Evolutionary conservation across 2,888 invertebrate genomes (phyloP).

Genomic region (Ormyrus thymus): DNA sequence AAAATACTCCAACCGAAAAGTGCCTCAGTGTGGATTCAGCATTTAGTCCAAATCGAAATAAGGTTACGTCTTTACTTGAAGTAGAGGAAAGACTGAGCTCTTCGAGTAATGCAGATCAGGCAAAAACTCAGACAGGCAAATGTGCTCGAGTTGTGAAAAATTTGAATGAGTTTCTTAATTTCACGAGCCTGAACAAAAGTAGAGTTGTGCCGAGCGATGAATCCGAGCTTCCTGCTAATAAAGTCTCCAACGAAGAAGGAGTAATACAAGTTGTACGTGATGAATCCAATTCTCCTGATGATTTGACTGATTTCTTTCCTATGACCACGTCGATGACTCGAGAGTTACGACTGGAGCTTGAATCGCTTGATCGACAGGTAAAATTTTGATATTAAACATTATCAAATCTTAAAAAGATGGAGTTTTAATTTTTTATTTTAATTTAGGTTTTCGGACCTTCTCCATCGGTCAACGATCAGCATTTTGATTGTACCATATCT

Average conservation of each 20-base stretch:
- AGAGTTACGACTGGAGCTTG: constrained; percentile 87
- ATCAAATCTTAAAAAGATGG: too few species aligned
- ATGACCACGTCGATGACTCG: constrained; percentile 92
- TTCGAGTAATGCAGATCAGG: constrained; percentile 54
- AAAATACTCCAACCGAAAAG: constrained; percentile 68
- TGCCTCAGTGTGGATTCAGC: constrained; percentile 67
- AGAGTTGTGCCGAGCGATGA: constrained; percentile 75
- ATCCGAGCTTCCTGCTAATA: constrained; percentile 62
- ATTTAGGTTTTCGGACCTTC: constrained; percentile 84
- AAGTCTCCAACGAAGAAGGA: constrained; percentile 68
- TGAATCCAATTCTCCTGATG: constrained; percentile 81
- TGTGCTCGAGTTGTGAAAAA: constrained; percentile 82
- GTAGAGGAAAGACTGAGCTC: constrained; percentile 58
- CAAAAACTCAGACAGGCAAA: constrained; percentile 65
- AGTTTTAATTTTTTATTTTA: background rate
- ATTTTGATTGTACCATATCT: constrained; percentile 67
- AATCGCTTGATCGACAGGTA: constrained; percentile 89
- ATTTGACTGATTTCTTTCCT: constrained; percentile 87
- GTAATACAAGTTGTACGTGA: constrained; percentile 66
- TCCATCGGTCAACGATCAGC: constrained; percentile 66
- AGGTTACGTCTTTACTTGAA: constrained; percentile 61
- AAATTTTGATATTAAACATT: background rate
- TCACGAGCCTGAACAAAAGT: constrained; percentile 82
- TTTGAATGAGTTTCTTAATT: constrained; percentile 89
- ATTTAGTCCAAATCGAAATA: constrained; percentile 61